Conservation (phyloP, 2,113 vertebrate genomes). For the Myiopsitta monachus region DNA sequence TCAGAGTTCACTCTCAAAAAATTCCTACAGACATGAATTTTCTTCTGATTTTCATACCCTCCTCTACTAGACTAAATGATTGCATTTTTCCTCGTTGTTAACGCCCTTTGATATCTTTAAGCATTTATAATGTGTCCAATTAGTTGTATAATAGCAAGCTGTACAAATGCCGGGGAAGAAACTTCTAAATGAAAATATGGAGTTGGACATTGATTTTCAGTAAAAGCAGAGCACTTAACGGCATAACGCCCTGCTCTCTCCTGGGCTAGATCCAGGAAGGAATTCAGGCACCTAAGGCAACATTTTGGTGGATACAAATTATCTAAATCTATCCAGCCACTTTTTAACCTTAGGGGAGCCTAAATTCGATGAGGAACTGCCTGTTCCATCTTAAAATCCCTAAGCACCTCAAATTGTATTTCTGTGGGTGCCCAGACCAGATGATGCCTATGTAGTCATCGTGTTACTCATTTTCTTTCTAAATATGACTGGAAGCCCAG, state of each 20-base stretch:
- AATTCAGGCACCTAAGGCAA: conserved; percentile 18
- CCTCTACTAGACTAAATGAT: neutral
- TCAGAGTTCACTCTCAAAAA: neutral
- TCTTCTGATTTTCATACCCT: neutral
- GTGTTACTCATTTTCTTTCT: neutral
- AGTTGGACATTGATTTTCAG: conserved; percentile 40
- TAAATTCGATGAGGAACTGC: neutral
- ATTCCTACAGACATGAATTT: neutral
- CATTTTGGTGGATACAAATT: neutral
- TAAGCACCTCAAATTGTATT: neutral
- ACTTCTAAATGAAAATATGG: conserved; percentile 17
- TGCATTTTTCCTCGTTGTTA: neutral
- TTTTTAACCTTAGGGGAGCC: neutral
- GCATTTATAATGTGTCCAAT: conserved; percentile 3
- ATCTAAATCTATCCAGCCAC: neutral
- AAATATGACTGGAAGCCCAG: neutral
- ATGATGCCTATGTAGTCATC: neutral
- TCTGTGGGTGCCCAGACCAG: neutral
- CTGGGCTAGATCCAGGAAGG: conserved; percentile 37
- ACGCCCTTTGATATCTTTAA: neutral
- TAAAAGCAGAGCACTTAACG: conserved; percentile 58
- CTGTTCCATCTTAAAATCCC: neutral
- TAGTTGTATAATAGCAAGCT: neutral
- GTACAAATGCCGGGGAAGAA: neutral
- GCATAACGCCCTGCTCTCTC: neutral